phyloP scores from a whole-genome alignment of 2,113 vertebrate species.

The Laticauda laticaudata region DNA sequence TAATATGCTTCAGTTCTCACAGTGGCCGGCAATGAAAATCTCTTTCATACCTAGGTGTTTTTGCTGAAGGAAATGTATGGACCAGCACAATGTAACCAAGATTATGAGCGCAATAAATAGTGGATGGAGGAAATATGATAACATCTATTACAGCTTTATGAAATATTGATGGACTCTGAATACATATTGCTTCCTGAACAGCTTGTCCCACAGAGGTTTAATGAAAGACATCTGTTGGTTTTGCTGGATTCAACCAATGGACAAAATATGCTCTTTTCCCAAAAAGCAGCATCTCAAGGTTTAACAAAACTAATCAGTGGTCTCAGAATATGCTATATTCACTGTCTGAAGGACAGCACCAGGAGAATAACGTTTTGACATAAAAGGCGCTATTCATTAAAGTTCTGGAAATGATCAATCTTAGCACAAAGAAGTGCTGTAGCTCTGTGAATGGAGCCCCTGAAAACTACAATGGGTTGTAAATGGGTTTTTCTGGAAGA shows the following conservation, averaged over 20 bases:
- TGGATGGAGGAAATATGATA: conserved; percentile 65
- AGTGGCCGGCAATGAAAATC: conserved; percentile 32
- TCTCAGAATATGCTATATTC: conserved; percentile 1
- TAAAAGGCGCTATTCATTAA: not conserved
- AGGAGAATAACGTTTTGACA: not conserved
- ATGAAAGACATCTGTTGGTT: conserved; percentile 69
- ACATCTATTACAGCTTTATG: conserved; percentile 66
- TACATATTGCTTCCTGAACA: conserved; percentile 65
- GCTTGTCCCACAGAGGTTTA: conserved; percentile 64
- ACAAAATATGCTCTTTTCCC: conserved; percentile 8
- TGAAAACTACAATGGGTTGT: conserved; percentile 1
- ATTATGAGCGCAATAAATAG: conserved; percentile 62
- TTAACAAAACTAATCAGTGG: conserved; percentile 25
- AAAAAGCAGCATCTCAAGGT: not conserved
- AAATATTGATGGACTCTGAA: conserved; percentile 68
- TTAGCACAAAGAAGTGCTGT: conserved; percentile 29
- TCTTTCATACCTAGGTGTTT: conserved; percentile 1
- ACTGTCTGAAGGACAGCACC: not conserved
- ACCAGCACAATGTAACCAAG: conserved; percentile 27
- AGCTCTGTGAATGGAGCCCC: conserved; percentile 16
- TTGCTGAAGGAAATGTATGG: conserved; percentile 26
- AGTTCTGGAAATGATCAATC: conserved; percentile 40
- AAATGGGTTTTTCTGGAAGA: rapidly evolving
- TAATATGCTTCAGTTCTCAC: conserved; percentile 41
- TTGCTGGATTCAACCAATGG: conserved; percentile 49